Evolutionary conservation across 2,797 vertebrate species (phyloP).

Genomic region (Cuniculus paca): DNA sequence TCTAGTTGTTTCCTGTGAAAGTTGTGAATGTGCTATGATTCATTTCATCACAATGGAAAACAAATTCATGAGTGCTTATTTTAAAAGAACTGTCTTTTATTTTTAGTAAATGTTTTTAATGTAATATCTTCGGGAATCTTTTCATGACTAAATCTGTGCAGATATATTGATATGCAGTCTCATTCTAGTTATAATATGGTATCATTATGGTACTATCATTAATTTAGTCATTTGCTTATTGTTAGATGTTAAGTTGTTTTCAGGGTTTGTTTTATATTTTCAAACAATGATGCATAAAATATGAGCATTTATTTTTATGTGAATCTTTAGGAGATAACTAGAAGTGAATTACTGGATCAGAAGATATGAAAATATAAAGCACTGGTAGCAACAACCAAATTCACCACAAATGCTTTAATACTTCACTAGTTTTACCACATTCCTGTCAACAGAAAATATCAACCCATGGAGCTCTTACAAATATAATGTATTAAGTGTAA

Average conservation of each 20-base stretch:
- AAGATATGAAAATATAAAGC: neutral
- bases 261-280: neutral
- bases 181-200: too few relatives aligned
- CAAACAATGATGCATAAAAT: neutral
- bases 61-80: too few relatives aligned
- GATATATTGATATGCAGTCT: too few relatives aligned
- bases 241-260: neutral
- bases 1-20: too few relatives aligned
- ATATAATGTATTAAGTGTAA: neutral
- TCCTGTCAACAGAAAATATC: neutral
- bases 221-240: neutral
- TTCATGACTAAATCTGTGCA: too few relatives aligned
- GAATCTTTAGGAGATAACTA: neutral
- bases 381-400: neutral
- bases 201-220: neutral
- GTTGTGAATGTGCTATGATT: too few relatives aligned
- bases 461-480: neutral
- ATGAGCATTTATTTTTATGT: neutral
- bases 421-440: neutral
- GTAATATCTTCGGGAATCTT: too few relatives aligned
- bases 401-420: neutral
- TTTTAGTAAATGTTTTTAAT: too few relatives aligned
- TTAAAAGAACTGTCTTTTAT: too few relatives aligned
- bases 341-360: neutral
- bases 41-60: too few relatives aligned